These are phyloP conservation scores for Cyanocitta stelleri DNA, from an alignment of 2,113 vertebrate species.

Conservation along the genomic window DNA sequence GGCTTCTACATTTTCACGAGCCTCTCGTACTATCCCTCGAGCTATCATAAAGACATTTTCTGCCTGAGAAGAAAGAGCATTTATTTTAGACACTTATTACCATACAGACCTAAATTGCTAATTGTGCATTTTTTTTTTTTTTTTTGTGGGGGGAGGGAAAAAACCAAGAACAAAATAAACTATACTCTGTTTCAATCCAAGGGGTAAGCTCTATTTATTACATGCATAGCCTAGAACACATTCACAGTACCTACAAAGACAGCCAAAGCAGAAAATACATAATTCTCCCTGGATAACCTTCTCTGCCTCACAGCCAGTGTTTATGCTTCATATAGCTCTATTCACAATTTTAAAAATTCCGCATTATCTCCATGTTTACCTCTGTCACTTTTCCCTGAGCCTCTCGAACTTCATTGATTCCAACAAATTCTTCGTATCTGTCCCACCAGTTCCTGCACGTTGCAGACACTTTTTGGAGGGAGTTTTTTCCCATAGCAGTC, in stretches of 20 bases:
- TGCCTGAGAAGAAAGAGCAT: constrained; percentile 72
- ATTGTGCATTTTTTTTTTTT: neutral
- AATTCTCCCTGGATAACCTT: neutral
- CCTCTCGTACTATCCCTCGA: constrained; percentile 88
- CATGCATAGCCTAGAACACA: neutral
- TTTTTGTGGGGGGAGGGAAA: neutral
- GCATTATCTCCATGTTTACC: constrained; percentile 68
- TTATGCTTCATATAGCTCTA: neutral
- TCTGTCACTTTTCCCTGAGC: constrained; percentile 91
- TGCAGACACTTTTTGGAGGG: constrained; percentile 62
- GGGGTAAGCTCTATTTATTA: neutral
- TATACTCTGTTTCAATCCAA: neutral
- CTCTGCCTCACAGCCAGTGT: neutral
- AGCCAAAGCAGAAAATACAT: neutral
- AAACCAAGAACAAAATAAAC: neutral
- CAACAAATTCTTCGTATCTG: constrained; percentile 93
- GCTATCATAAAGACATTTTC: constrained; percentile 93
- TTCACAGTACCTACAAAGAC: neutral
- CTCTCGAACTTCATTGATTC: constrained; percentile 86
- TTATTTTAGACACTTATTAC: neutral
- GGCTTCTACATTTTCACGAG: constrained; percentile 80
- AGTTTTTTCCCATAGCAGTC: constrained; percentile 71
- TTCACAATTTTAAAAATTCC: neutral
- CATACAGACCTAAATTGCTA: neutral
- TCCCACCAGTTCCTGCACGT: constrained; percentile 84